phyloP scores from a whole-genome alignment of 2,113 vertebrate species.

The Eleginops maclovinus region DNA sequence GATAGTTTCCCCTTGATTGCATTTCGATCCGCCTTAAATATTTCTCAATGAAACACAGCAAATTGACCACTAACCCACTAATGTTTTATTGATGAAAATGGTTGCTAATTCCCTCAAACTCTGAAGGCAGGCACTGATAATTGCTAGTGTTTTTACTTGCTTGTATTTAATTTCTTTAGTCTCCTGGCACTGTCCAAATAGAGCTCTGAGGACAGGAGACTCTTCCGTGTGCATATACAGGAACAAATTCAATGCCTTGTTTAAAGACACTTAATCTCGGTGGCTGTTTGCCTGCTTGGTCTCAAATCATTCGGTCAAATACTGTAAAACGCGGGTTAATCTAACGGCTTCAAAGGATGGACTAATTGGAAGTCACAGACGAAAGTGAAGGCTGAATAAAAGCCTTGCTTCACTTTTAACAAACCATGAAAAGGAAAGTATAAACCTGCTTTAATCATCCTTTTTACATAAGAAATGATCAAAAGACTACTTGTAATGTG shows the following conservation, averaged over 20 bases:
- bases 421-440: not conserved
- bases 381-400: not conserved
- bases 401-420: not conserved
- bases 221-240: not conserved
- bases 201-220: not conserved
- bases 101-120: slow-evolving; percentile 25
- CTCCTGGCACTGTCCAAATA: not conserved
- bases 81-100: slow-evolving; percentile 38
- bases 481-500: not conserved
- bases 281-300: not conserved
- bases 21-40: slow-evolving; percentile 45
- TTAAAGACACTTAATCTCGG: not conserved
- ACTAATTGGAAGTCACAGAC: not conserved
- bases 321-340: not conserved
- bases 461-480: not conserved
- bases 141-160: slow-evolving; percentile 3
- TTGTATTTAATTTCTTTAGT: not conserved
- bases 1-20: slow-evolving; percentile 13
- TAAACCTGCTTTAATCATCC: not conserved
- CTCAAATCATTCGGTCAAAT: not conserved
- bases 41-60: slow-evolving; percentile 43
- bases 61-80: slow-evolving; percentile 19
- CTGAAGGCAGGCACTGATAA: not conserved
- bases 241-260: not conserved
- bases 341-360: not conserved